A percentile compares a stretch with the other conserved stretches of the same genome.
Conservation (phyloP, 2,888 invertebrate species). For the Drosophila percnosoma region DNA sequence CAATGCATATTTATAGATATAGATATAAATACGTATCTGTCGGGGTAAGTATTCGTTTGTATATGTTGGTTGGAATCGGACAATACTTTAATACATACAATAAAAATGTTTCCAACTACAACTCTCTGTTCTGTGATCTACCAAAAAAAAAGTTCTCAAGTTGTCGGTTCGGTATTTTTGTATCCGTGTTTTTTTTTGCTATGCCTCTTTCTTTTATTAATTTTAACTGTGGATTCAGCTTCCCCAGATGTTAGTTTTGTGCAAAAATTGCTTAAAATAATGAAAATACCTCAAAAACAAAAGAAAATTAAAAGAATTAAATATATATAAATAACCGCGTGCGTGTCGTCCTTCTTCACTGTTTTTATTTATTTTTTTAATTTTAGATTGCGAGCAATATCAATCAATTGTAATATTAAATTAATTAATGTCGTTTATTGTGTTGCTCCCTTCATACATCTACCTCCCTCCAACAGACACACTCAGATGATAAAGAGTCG, state of each 20-base stretch:
- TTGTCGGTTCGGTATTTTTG: not conserved
- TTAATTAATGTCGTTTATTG: slow-evolving; percentile 32
- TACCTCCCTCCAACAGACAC: not conserved
- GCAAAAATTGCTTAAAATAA: slow-evolving; percentile 11
- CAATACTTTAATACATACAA: slow-evolving; percentile 27
- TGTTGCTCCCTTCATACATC: slow-evolving; percentile 25
- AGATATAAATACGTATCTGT: not conserved
- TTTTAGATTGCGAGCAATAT: not conserved
- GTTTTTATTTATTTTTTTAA: slow-evolving; percentile 6
- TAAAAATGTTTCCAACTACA: not conserved
- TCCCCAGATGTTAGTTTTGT: slow-evolving; percentile 35
- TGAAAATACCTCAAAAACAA: not conserved
- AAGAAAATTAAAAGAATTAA: not conserved
- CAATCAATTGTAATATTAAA: slow-evolving; percentile 11
- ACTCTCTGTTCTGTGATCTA: not conserved
- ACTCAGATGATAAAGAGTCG: slow-evolving; percentile 20
- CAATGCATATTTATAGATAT: no score
- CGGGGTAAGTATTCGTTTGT: slow-evolving; percentile 24
- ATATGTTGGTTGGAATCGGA: not conserved
- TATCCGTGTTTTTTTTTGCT: not conserved
- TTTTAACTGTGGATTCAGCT: slow-evolving; percentile 3
- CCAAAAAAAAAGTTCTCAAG: not conserved
- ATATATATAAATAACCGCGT: not conserved
- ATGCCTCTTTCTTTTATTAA: not conserved
- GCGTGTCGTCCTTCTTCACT: slow-evolving; percentile 3